phyloP scores from a whole-genome alignment of 2,797 vertebrate species.

The Sebastes hubbsi region DNA sequence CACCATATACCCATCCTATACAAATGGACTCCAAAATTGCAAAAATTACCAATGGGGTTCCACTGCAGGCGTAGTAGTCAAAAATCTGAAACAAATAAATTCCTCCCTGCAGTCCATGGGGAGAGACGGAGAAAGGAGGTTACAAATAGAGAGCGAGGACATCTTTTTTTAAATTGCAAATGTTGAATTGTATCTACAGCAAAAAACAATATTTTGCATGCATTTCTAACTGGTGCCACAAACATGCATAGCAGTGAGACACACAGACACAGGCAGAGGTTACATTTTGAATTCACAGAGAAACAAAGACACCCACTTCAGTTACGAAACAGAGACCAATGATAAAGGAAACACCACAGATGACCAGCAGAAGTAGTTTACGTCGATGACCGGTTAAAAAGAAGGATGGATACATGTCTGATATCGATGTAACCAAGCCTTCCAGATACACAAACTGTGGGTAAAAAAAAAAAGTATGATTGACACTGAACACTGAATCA shows the following conservation, averaged over 20 bases:
- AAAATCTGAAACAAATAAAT: conserved; percentile 42
- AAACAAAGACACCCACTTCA: neutral
- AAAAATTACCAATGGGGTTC: conserved; percentile 9
- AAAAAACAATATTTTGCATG: neutral
- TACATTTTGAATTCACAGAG: neutral
- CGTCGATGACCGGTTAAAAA: conserved; percentile 83
- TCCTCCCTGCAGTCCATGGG: conserved; percentile 20
- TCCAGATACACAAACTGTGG: conserved; percentile 80
- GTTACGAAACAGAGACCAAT: conserved; percentile 86
- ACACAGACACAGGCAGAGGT: neutral
- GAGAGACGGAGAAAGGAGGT: neutral
- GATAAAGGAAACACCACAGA: conserved; percentile 80
- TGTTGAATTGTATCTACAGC: neutral
- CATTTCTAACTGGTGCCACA: neutral
- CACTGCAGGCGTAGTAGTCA: conserved; percentile 19
- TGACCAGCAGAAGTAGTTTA: conserved; percentile 85
- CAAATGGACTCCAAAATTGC: conserved; percentile 24
- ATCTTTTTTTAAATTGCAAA: neutral
- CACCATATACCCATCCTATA: conserved; percentile 39
- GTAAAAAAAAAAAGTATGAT: neutral
- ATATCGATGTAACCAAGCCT: conserved; percentile 86
- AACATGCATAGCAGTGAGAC: neutral
- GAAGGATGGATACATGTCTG: conserved; percentile 87
- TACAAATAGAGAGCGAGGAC: neutral
- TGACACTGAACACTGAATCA: neutral